Conservation (phyloP, 2,797 vertebrate species). For the Cirrhinus mrigala region DNA sequence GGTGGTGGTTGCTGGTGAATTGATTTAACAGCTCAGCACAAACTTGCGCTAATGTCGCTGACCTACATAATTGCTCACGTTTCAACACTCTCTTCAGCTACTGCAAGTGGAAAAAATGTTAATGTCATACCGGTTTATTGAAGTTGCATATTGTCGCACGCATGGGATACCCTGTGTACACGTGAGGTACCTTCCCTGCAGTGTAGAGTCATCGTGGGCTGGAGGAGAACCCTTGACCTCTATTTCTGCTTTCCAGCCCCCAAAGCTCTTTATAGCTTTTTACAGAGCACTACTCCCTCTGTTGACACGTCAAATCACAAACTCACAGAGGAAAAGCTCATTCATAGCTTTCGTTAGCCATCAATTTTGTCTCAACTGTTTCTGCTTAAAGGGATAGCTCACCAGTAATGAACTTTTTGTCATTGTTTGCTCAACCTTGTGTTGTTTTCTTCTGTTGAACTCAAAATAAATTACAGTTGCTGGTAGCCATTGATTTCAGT, state of each 20-base stretch:
- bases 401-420: not conserved
- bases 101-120: constrained; percentile 6
- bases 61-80: constrained; percentile 53
- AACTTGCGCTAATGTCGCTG: constrained; percentile 52
- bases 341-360: constrained; percentile 6
- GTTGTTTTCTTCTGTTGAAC: not conserved
- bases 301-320: constrained; percentile 45
- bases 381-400: not conserved
- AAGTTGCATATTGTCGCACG: not conserved
- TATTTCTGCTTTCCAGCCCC: constrained; percentile 9
- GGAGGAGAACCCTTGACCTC: constrained; percentile 27
- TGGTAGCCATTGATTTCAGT: not conserved
- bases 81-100: constrained; percentile 22
- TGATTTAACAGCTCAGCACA: constrained; percentile 40
- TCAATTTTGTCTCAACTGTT: not conserved
- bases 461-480: not conserved
- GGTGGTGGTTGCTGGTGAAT: constrained; percentile 40
- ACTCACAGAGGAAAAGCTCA: not conserved
- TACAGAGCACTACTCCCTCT: constrained; percentile 49
- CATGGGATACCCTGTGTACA: constrained; percentile 2
- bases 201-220: constrained; percentile 13
- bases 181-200: constrained; percentile 11
- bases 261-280: constrained; percentile 36
- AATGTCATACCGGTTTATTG: constrained; percentile 8
- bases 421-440: not conserved